phyloP scores from a whole-genome alignment of 2,888 invertebrate species.

The Alcis repandata region DNA sequence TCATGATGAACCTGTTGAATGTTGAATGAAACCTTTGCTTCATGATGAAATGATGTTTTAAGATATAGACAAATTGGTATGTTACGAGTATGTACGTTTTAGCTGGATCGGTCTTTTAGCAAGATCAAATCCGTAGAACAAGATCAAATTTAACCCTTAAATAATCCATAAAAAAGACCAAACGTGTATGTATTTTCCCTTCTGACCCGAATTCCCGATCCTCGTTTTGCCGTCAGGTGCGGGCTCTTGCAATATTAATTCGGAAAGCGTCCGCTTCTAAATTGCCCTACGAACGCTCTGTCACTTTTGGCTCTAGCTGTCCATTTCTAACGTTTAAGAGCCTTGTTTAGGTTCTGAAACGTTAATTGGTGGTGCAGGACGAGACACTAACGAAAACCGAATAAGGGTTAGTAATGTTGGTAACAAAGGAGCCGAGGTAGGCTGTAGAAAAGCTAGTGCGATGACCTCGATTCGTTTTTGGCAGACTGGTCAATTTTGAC shows the following conservation, averaged over 20 bases:
- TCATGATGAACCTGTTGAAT: too few species aligned
- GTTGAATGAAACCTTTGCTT: too few species aligned
- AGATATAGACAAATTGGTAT: background rate
- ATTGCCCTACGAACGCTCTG: constrained; percentile 32
- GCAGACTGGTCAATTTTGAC: too few species aligned
- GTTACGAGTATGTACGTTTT: background rate
- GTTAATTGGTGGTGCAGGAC: background rate
- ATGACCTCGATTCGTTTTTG: too few species aligned
- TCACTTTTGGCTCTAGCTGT: background rate
- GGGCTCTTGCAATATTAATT: constrained; percentile 46
- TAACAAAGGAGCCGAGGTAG: too few species aligned
- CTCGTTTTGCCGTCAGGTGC: constrained; percentile 31
- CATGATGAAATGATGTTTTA: background rate
- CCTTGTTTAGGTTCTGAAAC: constrained; percentile 5
- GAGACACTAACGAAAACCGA: too few species aligned
- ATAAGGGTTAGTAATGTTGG: too few species aligned
- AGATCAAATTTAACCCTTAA: background rate
- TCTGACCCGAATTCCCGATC: background rate
- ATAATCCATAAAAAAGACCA: constrained; percentile 1
- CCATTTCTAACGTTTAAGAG: background rate
- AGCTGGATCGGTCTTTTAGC: background rate
- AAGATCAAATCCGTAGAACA: background rate
- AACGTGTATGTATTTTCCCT: constrained; percentile 15
- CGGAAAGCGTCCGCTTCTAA: constrained; percentile 29
- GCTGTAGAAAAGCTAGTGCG: too few species aligned